These are phyloP conservation scores for Bufotes viridis DNA, from an alignment of 2,797 vertebrate species.

Conservation along the genomic window DNA sequence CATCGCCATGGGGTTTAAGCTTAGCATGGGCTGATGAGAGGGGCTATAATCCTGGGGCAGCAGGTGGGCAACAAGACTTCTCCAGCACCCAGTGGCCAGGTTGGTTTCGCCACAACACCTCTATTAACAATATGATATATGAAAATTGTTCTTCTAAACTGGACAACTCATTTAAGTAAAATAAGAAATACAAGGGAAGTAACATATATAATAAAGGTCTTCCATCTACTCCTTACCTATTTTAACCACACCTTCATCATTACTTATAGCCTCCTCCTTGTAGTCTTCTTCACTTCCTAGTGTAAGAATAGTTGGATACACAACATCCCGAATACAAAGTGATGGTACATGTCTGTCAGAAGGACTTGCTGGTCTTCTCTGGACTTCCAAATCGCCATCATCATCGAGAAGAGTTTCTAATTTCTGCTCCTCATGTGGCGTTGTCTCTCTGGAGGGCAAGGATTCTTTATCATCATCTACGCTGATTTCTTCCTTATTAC, in stretches of 20 bases:
- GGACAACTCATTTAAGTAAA: too few relatives aligned
- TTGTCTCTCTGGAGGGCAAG: slow-evolving; percentile 17
- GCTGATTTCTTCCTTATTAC: slow-evolving; percentile 27
- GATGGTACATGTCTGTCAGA: slow-evolving; percentile 28
- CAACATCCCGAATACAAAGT: slow-evolving; percentile 69
- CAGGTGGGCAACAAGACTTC: too few relatives aligned
- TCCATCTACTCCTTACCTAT: slow-evolving; percentile 80
- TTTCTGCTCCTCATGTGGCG: not conserved
- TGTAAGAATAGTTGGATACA: slow-evolving; percentile 83
- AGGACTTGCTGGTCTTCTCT: slow-evolving; percentile 73
- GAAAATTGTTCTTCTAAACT: too few relatives aligned
- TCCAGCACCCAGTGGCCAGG: too few relatives aligned
- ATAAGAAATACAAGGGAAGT: too few relatives aligned
- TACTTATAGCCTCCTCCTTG: slow-evolving; percentile 63
- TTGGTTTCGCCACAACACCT: too few relatives aligned
- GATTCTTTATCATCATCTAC: slow-evolving; percentile 17
- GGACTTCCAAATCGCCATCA: slow-evolving; percentile 88
- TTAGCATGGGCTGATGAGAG: too few relatives aligned
- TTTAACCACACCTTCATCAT: slow-evolving; percentile 70
- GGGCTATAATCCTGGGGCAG: too few relatives aligned
- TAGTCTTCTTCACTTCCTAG: slow-evolving; percentile 70
- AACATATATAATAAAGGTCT: not conserved
- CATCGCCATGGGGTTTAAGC: too few relatives aligned
- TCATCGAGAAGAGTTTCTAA: slow-evolving; percentile 75
- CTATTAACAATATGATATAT: too few relatives aligned